phyloP scores from a whole-genome alignment of 2,888 invertebrate genomes.

The Coronaproctus castanopsis region DNA sequence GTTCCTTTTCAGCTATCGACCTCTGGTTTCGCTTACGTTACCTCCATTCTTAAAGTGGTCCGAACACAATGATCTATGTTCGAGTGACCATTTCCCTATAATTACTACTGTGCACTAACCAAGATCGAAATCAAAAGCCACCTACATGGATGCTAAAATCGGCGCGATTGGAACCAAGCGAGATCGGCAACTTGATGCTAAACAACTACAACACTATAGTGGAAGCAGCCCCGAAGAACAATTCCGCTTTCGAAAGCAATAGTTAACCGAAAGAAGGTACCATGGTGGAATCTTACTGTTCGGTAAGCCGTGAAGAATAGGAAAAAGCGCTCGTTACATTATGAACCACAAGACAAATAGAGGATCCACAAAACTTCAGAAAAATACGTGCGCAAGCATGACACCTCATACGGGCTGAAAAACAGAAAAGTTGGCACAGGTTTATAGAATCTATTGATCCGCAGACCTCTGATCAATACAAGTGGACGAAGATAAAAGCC shows the following conservation, averaged over 20 bases:
- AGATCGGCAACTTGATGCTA: background rate
- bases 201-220: background rate
- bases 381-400: background rate
- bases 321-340: background rate
- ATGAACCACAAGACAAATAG: background rate
- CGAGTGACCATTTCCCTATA: background rate
- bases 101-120: background rate
- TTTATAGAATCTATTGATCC: background rate
- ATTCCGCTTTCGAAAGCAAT: background rate
- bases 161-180: background rate
- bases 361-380: background rate
- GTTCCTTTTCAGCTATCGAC: background rate
- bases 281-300: background rate
- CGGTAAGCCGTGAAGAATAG: background rate
- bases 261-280: background rate
- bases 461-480: background rate
- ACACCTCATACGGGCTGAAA: too few relatives aligned
- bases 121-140: background rate
- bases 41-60: background rate
- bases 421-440: background rate
- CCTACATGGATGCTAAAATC: background rate
- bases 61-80: background rate
- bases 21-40: background rate
- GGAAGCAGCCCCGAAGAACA: background rate
- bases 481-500: background rate